phyloP scores from a whole-genome alignment of 2,888 invertebrate species.

The Melanostoma mellinum region DNA sequence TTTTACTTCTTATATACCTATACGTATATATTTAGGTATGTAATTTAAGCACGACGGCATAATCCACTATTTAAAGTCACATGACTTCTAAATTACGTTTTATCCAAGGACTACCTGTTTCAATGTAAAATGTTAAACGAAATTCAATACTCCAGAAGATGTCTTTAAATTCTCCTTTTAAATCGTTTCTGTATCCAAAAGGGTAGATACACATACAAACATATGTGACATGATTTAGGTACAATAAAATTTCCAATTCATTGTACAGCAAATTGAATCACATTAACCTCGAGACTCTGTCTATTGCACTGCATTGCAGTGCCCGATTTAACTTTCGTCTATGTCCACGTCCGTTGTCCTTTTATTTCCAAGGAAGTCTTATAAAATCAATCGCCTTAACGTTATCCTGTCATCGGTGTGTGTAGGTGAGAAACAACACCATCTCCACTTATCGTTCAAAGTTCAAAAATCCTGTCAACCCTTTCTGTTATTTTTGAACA shows the following conservation, averaged over 20 bases:
- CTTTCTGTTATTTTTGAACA: slow-evolving; percentile 35
- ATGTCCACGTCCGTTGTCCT: slow-evolving; percentile 10
- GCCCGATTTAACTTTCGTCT: slow-evolving; percentile 18
- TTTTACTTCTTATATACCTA: not conserved
- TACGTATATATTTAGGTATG: not conserved
- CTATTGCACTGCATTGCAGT: slow-evolving; percentile 50
- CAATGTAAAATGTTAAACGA: slow-evolving; percentile 1
- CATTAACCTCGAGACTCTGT: slow-evolving; percentile 30
- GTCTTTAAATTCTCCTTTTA: not conserved
- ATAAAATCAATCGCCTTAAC: slow-evolving; percentile 61
- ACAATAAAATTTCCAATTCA: not conserved
- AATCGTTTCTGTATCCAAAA: not conserved
- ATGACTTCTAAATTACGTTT: not conserved
- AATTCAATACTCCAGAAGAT: slow-evolving; percentile 13
- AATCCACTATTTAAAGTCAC: slow-evolving; percentile 10
- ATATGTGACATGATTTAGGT: too few relatives aligned
- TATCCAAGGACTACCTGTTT: not conserved
- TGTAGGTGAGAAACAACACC: slow-evolving; percentile 11
- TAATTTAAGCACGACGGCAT: slow-evolving; percentile 17
- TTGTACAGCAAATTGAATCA: slow-evolving; percentile 23
- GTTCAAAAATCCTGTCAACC: slow-evolving; percentile 39
- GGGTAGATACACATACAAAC: not conserved
- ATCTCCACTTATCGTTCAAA: slow-evolving; percentile 34
- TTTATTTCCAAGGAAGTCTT: slow-evolving; percentile 50
- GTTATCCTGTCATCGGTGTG: slow-evolving; percentile 21